These are phyloP conservation scores for Oreotrochilus melanogaster DNA, from an alignment of 2,113 vertebrate species.

Conservation along the genomic window DNA sequence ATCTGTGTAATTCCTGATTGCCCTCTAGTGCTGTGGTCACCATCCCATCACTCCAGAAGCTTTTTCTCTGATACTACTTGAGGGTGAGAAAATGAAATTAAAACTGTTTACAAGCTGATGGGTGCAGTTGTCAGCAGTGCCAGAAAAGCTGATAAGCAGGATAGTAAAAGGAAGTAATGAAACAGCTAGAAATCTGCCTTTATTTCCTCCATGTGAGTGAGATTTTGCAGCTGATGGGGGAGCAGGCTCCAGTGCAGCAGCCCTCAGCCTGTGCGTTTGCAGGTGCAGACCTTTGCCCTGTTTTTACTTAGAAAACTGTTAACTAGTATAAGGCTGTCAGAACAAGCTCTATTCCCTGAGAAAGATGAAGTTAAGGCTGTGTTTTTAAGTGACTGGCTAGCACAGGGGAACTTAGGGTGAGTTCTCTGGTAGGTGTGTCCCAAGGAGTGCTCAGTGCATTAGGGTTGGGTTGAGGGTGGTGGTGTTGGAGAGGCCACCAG, in stretches of 20 bases:
- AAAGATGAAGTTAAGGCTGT: not conserved
- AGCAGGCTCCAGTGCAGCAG: not conserved
- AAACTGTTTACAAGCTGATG: conserved; percentile 5
- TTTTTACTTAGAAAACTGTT: not conserved
- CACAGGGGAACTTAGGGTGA: not conserved
- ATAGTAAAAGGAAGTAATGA: not conserved
- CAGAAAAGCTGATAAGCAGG: not conserved
- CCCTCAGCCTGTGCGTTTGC: fast-evolving
- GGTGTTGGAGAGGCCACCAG: not conserved
- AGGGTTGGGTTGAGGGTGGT: not conserved
- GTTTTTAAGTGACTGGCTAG: not conserved
- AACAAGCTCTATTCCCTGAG: not conserved
- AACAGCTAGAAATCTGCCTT: not conserved
- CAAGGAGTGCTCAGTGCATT: not conserved
- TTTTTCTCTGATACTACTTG: not conserved
- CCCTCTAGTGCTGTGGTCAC: not conserved
- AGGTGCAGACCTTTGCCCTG: not conserved
- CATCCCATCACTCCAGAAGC: not conserved
- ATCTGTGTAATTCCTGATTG: not conserved
- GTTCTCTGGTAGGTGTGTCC: not conserved
- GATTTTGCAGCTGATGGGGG: not conserved
- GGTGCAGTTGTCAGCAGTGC: not conserved
- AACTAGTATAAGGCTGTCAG: not conserved
- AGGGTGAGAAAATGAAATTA: not conserved
- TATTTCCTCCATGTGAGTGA: not conserved